A percentile compares a stretch with the other conserved stretches of the same genome.
These are phyloP conservation scores for Idaea biselata DNA, from an alignment of 2,888 invertebrate genomes.

Conservation along the genomic window DNA sequence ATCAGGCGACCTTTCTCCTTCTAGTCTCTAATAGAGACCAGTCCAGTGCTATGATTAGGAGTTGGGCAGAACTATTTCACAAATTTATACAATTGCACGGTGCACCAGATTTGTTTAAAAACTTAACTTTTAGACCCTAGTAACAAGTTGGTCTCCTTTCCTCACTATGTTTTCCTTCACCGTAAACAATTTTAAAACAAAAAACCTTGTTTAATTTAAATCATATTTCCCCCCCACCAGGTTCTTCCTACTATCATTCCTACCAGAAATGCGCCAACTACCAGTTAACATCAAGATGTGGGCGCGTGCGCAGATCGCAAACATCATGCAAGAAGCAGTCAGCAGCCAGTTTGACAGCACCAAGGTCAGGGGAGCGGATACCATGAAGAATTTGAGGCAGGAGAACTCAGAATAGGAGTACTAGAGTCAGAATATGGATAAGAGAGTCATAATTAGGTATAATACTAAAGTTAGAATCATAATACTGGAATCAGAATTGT, in stretches of 20 bases:
- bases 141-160: too few relatives aligned
- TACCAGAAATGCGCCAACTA: constrained; percentile 68
- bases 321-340: constrained; percentile 72
- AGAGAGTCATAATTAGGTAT: not conserved
- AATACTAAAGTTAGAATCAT: not conserved
- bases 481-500: not conserved
- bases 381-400: constrained; percentile 39
- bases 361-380: constrained; percentile 36
- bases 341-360: constrained; percentile 54
- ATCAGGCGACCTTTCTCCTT: too few relatives aligned
- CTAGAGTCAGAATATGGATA: not conserved
- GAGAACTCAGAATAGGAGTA: constrained; percentile 41
- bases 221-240: not conserved
- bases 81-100: too few relatives aligned
- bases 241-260: constrained; percentile 64
- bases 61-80: too few relatives aligned
- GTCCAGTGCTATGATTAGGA: too few relatives aligned
- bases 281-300: constrained; percentile 72
- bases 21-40: too few relatives aligned
- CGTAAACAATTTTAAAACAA: too few relatives aligned
- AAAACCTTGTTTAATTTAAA: not conserved
- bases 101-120: too few relatives aligned
- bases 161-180: too few relatives aligned
- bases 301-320: constrained; percentile 69
- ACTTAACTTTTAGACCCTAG: too few relatives aligned